Evolutionary conservation across 2,888 invertebrate species (phyloP).

Genomic region (Steinernema carpocapsae): DNA sequence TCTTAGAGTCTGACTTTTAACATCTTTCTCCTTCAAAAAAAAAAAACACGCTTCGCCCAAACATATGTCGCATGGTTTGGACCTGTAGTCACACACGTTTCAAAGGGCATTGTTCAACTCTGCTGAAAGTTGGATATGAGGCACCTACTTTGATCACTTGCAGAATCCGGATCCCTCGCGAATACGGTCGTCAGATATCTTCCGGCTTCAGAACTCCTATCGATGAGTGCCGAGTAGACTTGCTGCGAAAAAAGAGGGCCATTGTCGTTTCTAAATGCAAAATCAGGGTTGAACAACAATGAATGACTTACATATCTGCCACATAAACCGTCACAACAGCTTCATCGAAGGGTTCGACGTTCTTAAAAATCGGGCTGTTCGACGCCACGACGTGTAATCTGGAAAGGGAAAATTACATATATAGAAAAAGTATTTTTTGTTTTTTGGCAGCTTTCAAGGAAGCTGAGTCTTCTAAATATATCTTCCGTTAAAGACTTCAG

Average conservation of each 20-base stretch:
- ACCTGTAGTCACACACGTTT: too few species aligned
- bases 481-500: too few species aligned
- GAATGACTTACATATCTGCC: background rate
- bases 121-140: too few species aligned
- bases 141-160: conserved; percentile 16
- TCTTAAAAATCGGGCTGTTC: background rate
- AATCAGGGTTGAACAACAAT: background rate
- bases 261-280: conserved; percentile 16
- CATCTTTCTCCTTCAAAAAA: too few species aligned
- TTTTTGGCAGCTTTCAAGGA: too few species aligned
- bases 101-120: too few species aligned
- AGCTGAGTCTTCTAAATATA: too few species aligned
- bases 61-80: too few species aligned
- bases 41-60: too few species aligned
- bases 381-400: conserved; percentile 12
- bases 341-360: conserved; percentile 7
- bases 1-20: too few species aligned
- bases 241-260: conserved; percentile 17
- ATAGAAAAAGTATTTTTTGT: too few species aligned
- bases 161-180: conserved; percentile 12
- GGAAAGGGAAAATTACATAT: background rate
- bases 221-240: background rate
- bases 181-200: background rate
- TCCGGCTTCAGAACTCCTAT: conserved; percentile 7
- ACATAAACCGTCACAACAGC: background rate